These are phyloP conservation scores for Amphiura filiformis DNA, from an alignment of 35 echinoderm and acorn worm genomes.

Conservation along the genomic window DNA sequence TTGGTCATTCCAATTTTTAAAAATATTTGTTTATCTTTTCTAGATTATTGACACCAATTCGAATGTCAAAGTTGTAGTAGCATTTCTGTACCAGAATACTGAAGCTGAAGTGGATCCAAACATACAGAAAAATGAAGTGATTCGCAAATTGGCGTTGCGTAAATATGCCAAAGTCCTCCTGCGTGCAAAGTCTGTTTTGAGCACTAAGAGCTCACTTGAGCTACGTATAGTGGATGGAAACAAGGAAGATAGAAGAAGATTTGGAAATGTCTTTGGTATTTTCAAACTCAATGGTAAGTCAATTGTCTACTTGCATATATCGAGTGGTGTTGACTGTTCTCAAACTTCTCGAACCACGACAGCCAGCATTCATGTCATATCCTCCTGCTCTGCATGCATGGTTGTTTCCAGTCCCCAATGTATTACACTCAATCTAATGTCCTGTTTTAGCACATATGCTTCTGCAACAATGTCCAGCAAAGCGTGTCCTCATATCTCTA, in stretches of 20 bases:
- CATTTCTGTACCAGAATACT: slow-evolving; percentile 25
- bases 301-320: not conserved
- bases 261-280: slow-evolving; percentile 4
- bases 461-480: too few species aligned
- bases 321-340: too few species aligned
- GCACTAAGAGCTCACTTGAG: slow-evolving; percentile 25
- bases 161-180: slow-evolving; percentile 33
- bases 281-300: slow-evolving; percentile 32
- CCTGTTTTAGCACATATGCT: too few species aligned
- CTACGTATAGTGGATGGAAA: slow-evolving; percentile 29
- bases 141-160: not conserved
- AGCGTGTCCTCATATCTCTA: too few species aligned
- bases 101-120: slow-evolving; percentile 17
- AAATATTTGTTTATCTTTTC: too few species aligned
- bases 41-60: slow-evolving; percentile 8
- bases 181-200: slow-evolving; percentile 12
- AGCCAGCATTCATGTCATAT: too few species aligned
- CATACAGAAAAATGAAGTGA: not conserved
- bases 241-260: not conserved
- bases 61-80: slow-evolving; percentile 11
- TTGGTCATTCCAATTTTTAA: too few species aligned
- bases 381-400: too few species aligned
- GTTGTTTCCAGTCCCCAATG: too few species aligned
- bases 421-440: too few species aligned
- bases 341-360: too few species aligned